Base-by-base conservation (phyloP, 2,888 invertebrate genomes). In the Andrena bucephala region DNA sequence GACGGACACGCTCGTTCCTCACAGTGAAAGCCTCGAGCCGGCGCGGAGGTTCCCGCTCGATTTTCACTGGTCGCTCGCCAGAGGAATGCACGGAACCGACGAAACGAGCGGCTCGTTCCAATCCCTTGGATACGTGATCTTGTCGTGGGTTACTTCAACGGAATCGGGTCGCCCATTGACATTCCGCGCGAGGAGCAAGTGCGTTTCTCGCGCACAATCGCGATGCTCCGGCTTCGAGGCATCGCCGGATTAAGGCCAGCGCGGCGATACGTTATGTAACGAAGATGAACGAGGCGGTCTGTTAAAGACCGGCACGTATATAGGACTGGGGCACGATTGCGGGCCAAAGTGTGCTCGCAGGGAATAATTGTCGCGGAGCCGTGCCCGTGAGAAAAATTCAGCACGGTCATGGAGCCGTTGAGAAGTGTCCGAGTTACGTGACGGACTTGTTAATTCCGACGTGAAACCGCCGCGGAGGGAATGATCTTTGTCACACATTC, bases 141-240 rank as follows among this genome's bases (percentile, higher is more conserved):
- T 27, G 24, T 57, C 42, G 59, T 57, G 27, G 63, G 60, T 80
- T 72, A 67, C n/a, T 74, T 72, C 60, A 71, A 74, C 36, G 72
- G 78, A 82, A 78, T 73, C 75, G 74, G 84, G 77, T 74, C 78
- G 73, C 70, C 70, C 82, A 85, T 86, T 88, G 84, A 81, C 78
- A 85, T 87, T 87, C 81, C 70, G 81, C 72, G 69, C 73, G 77
- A 85, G 65, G 81, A 83, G 69, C 83, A 81, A 88, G 72, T 87
- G 85, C 75, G 77, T 65, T 65, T 81, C 74, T 77, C 66, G 77
- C 71, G 63, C 54, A 76, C 70, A 80, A 81, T 77, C 77, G 74
- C 77, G 70, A 67, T 10, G 20, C 66, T 82, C 60, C 72, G 79
- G 59, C 79, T 84, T 70, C 60, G 68, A 75, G 75, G 84, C 77